Evolutionary conservation across 1,140 invertebrate genomes (phyloP).

Genomic region (Caenorhabditis remanei): DNA sequence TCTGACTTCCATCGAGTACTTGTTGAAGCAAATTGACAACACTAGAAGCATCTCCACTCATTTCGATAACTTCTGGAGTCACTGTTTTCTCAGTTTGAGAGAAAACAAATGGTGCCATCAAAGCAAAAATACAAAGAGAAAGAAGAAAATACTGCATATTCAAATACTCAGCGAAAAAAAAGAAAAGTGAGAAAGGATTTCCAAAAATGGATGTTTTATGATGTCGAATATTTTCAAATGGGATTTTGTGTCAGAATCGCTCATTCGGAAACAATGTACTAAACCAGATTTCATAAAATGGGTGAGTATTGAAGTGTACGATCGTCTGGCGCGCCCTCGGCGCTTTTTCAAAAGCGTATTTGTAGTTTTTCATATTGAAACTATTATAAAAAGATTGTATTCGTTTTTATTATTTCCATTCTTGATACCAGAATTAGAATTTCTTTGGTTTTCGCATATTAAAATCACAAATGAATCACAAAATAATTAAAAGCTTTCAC

Average conservation of each 20-base stretch:
- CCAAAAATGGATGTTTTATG: background rate
- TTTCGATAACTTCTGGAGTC: slow-evolving; percentile 14
- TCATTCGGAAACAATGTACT: slow-evolving; percentile 20
- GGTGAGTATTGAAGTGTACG: background rate
- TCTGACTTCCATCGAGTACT: background rate
- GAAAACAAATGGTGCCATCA: background rate
- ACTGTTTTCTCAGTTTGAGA: background rate
- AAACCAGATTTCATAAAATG: slow-evolving; percentile 35
- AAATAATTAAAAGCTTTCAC: background rate
- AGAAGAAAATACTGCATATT: background rate
- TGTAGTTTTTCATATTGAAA: background rate
- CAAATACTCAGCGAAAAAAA: background rate
- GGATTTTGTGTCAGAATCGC: background rate
- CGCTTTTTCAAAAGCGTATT: too few species aligned
- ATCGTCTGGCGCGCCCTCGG: too few species aligned
- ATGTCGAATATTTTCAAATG: slow-evolving; percentile 8
- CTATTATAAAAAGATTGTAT: background rate
- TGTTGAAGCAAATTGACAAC: slow-evolving; percentile 17
- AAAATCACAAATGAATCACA: background rate
- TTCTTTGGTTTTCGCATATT: background rate
- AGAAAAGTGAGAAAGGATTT: background rate
- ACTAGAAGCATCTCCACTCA: slow-evolving; percentile 11
- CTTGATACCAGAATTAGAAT: slow-evolving; percentile 30
- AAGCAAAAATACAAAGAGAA: background rate
- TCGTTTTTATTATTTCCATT: slow-evolving; percentile 38